phyloP scores from a whole-genome alignment of 2,113 vertebrate genomes.

The Sminthopsis crassicaudata region DNA sequence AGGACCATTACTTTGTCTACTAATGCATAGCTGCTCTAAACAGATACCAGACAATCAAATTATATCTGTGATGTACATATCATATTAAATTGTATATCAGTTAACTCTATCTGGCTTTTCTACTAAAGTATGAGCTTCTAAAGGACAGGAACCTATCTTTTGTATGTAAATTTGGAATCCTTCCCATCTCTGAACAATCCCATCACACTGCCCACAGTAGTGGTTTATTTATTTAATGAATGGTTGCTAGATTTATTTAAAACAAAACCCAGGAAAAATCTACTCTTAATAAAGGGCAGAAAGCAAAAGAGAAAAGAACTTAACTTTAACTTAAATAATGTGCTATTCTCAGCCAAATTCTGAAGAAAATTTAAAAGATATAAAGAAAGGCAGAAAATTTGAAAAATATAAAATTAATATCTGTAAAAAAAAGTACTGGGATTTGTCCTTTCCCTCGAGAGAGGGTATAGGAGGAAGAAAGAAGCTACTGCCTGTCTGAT shows the following conservation, averaged over 20 bases:
- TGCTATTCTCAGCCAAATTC: background rate
- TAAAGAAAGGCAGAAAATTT: background rate
- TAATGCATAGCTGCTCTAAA: background rate
- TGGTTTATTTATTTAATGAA: background rate
- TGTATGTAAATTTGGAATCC: background rate
- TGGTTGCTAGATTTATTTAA: too few species aligned
- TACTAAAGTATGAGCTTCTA: background rate
- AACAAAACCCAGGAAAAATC: background rate
- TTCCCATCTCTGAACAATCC: background rate
- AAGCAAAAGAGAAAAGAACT: background rate
- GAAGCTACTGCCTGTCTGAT: background rate
- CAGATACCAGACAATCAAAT: background rate
- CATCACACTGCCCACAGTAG: background rate
- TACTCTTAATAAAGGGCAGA: background rate
- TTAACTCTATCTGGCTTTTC: background rate
- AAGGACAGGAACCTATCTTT: background rate
- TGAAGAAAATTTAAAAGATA: background rate
- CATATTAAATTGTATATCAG: too few species aligned
- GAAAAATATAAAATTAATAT: background rate
- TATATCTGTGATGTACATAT: background rate
- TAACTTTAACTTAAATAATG: background rate
- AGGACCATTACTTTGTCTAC: too few species aligned
- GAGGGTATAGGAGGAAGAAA: background rate
- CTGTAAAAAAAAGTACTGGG: background rate
- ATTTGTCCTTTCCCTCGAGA: background rate